Percentiles rank a stretch among this genome's conserved stretches.
Conservation (phyloP, 2,888 invertebrate genomes). For the Drosophila borealis region DNA sequence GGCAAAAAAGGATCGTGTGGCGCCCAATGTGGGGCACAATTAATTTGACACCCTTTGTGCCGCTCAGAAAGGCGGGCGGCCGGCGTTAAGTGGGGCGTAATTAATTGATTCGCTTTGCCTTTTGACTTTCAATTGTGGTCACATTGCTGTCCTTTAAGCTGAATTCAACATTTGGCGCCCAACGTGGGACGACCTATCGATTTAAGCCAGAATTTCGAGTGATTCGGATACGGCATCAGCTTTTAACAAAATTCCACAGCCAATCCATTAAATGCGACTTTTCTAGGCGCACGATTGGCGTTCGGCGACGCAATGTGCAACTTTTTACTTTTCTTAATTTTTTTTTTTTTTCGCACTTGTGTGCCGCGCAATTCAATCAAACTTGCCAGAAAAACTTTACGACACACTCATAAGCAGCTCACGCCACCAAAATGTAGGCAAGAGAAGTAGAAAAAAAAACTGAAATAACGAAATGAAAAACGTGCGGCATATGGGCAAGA, state of each 20-base stretch:
- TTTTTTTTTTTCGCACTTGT: too few relatives aligned
- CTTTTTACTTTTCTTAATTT: conserved; percentile 8
- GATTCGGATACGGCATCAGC: neutral
- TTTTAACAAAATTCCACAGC: neutral
- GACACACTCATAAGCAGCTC: conserved; percentile 58
- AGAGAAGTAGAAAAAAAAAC: conserved; percentile 2
- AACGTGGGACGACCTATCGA: conserved; percentile 19
- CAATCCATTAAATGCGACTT: conserved; percentile 33
- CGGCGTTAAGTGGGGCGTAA: conserved; percentile 1
- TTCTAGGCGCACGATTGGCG: neutral
- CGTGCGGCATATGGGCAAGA: conserved; percentile 57
- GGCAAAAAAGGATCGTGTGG: neutral
- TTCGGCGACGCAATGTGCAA: neutral
- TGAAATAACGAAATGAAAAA: conserved; percentile 60
- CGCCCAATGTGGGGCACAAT: conserved; percentile 12
- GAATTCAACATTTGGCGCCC: conserved; percentile 1
- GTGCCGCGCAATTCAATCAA: conserved; percentile 68
- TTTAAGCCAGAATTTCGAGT: conserved; percentile 11
- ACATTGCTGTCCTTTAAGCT: neutral
- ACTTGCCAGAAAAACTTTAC: conserved; percentile 64
- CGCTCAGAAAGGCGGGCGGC: neutral
- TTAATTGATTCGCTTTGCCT: conserved; percentile 34
- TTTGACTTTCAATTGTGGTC: conserved; percentile 12
- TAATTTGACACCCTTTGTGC: conserved; percentile 16
- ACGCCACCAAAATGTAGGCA: conserved; percentile 1